Evolutionary conservation across 30 jellyfish, hydroid and myxozoan species (phyloP).

Genomic region (Rhopilema esculentum): DNA sequence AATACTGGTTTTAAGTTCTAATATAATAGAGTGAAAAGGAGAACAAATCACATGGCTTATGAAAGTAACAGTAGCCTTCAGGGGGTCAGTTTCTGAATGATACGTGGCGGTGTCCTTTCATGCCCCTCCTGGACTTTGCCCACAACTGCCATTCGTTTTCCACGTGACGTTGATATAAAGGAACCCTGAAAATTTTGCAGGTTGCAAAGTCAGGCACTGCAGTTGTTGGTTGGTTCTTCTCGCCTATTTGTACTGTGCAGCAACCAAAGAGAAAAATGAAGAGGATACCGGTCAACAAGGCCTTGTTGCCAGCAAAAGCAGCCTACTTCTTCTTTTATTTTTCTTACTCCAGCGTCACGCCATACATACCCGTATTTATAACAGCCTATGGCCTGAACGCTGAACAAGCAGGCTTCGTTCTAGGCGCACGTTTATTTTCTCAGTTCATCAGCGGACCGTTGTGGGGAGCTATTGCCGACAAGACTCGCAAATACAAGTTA

Average conservation of each 20-base stretch:
- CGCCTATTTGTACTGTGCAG: not conserved
- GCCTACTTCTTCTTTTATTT: slow-evolving; percentile 73
- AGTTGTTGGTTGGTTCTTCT: too few relatives aligned
- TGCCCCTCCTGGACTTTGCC: not conserved
- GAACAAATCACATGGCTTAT: too few relatives aligned
- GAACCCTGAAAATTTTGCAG: not conserved
- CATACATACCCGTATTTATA: slow-evolving; percentile 71
- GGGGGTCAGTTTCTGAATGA: too few relatives aligned
- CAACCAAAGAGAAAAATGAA: not conserved
- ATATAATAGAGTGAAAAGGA: too few relatives aligned
- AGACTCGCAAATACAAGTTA: slow-evolving; percentile 54
- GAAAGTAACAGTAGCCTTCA: too few relatives aligned
- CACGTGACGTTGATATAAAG: not conserved
- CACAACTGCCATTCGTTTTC: not conserved
- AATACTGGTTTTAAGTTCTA: too few relatives aligned
- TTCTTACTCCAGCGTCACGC: slow-evolving; percentile 67
- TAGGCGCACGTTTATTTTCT: slow-evolving; percentile 71
- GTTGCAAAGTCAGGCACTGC: too few relatives aligned
- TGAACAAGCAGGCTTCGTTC: slow-evolving; percentile 78
- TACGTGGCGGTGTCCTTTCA: not conserved
- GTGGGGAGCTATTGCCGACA: slow-evolving; percentile 87
- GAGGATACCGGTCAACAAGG: slow-evolving; percentile 2
- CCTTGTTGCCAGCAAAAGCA: slow-evolving; percentile 70
- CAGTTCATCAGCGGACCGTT: slow-evolving; percentile 75
- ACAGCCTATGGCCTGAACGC: slow-evolving; percentile 84